Evolutionary conservation across 2,797 vertebrate species (phyloP), one percentile per base, ranked within the genome.

Genomic region (Scarus forsteni): DNA sequence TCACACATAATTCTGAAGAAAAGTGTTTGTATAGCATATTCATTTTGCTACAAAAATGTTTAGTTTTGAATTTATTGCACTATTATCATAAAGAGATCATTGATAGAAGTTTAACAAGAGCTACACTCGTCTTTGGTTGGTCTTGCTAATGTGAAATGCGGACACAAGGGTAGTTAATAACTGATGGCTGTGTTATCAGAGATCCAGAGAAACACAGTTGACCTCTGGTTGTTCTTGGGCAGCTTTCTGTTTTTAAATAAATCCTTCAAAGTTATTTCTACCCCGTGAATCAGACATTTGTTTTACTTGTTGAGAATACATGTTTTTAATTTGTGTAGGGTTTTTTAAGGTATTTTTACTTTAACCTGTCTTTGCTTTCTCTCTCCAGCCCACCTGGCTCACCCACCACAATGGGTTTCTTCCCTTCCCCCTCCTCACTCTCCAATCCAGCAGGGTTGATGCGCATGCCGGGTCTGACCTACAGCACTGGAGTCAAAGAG

Each of bases 391-490:
- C 98, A 76, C 97, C 97, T n/a, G 98, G 98, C 13, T 99, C 97
- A 19, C 98, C 98, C 10, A 97, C 94, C 53, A 94, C 96, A 0
- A 65, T 99, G 76, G 96, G 96, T 68, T 99, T 95, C 90, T 95
- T 96, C 79, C 92, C 96, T 40, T 95, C 96, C 70, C 94, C 95
- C 66, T 90, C 95, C 8, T 93, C 95, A 35, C 83, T 93, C 83
- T 94, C 88, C 38, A 87, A 92, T 35, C 88, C 80, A 0, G 92
- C 88, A 80, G 92, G 88, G 64, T 83, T 99, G 74, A 86, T 99
- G 70, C 95, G 97, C 52, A 97, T 98, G 97, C 97, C 97, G 64
- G 95, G 95, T 56, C 91, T 99, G 83, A 93, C 96, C 16, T 99
- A 97, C 65, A 95, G 95, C 81, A 94, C 89, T 0, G 97, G 96